Base-by-base conservation (phyloP, 2,113 vertebrate genomes). In the Sylvicapra grimmia region DNA sequence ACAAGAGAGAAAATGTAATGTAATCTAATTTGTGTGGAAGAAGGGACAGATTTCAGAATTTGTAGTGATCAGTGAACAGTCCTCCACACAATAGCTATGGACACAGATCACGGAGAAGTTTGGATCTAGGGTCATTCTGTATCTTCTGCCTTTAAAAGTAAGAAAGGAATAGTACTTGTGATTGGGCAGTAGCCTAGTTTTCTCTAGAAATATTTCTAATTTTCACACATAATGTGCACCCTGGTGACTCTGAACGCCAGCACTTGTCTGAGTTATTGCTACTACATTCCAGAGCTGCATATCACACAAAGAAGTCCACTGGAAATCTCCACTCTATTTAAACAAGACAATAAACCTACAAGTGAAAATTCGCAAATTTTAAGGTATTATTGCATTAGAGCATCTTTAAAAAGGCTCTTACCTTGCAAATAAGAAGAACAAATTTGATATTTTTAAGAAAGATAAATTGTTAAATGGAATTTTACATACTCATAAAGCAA, bases 371-470 rank as follows among this genome's bases (percentile, higher is more conserved):
- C 53, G 58, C 47, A 63, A 61, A 40, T 86, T 92, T 58, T 82
- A 49, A 61, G 61, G 54, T 25, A 61, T 80, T 56, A 40, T 49
- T n/a, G 0, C 1, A 51, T 59, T 51, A 47, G 0, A 40, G 5
- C 49, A 68, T 56, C 90, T 53, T 49, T 75, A 8, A 19, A 80
- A 63, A 80, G 56, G 3, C 25, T 86, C 8, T 33, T 86, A 80
- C 53, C 29, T 92, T 89, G 14, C 40, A 87, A 85, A 36, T 54
- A 85, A 95, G 21, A 47, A 77, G 36, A 33, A 54, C 7, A 86
- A 89, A 84, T 36, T n/a, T 53, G 33, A 83, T 79, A 86, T 97
- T 96, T 21, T 79, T 23, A 88, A 92, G 6, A 61, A 86, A 15
- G 3, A 33, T 4, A 7, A 49, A 59, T 8, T 16, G 7, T 56